These are phyloP conservation scores for Manis javanica DNA, from an alignment of 2,797 vertebrate genomes.

Conservation along the genomic window DNA sequence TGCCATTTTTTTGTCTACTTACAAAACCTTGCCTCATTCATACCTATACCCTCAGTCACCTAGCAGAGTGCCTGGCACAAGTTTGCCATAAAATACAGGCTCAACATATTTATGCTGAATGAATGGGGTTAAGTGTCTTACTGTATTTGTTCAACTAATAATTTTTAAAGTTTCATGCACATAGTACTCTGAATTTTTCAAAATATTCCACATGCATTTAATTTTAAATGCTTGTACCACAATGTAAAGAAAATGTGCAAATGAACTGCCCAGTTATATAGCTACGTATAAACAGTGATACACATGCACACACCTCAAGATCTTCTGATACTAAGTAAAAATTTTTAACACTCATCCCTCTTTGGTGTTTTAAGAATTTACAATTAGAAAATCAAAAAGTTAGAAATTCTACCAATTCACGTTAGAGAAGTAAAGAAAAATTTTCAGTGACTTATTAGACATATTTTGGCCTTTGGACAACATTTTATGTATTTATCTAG, in stretches of 20 bases:
- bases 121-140: not conserved
- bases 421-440: not conserved
- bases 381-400: conserved; percentile 20
- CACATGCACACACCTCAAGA: not conserved
- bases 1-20: not conserved
- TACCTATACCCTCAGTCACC: not conserved
- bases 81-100: not conserved
- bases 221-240: conserved; percentile 14
- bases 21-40: not conserved
- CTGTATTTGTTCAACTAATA: not conserved
- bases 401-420: not conserved
- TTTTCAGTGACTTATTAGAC: not conserved
- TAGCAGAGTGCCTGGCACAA: not conserved
- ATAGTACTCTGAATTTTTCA: not conserved
- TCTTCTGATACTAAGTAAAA: not conserved
- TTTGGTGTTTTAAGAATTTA: conserved; percentile 29
- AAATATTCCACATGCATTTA: not conserved
- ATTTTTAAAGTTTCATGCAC: not conserved
- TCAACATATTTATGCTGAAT: conserved; percentile 10
- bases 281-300: not conserved
- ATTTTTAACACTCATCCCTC: not conserved
- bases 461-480: not conserved
- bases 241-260: conserved; percentile 22
- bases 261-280: not conserved
- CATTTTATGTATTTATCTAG: not conserved